These are phyloP conservation scores for Hetaerina americana DNA, from an alignment of 1,140 invertebrate genomes.

Conservation along the genomic window DNA sequence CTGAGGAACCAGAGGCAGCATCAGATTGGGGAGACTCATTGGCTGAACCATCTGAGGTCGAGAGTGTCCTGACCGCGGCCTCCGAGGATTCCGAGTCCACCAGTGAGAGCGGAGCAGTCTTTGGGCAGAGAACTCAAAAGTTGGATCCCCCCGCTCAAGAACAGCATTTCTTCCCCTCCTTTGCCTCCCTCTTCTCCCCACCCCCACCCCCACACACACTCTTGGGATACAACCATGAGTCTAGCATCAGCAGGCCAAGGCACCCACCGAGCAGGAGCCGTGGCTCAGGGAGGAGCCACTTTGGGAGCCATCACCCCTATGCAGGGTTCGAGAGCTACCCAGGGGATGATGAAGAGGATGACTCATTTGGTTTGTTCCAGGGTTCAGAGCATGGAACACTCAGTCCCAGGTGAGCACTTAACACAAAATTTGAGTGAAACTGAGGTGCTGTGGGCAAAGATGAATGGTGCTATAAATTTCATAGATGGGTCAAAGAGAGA, in stretches of 20 bases:
- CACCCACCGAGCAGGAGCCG: too few species aligned
- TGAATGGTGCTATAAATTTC: too few species aligned
- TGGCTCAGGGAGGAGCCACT: neutral
- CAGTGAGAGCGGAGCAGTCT: too few species aligned
- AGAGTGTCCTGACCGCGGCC: too few species aligned
- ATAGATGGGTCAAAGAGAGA: too few species aligned
- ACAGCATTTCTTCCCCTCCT: slow-evolving; percentile 37
- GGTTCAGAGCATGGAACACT: neutral
- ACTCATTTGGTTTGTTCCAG: neutral
- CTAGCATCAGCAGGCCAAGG: neutral
- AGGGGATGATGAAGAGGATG: neutral
- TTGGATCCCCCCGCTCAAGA: neutral
- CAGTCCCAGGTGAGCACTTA: too few species aligned
- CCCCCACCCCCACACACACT: neutral
- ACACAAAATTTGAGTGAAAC: too few species aligned
- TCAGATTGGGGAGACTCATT: too few species aligned
- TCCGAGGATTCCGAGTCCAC: too few species aligned
- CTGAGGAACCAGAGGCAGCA: too few species aligned
- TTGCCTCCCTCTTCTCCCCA: slow-evolving; percentile 29
- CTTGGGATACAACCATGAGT: neutral
- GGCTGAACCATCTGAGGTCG: too few species aligned
- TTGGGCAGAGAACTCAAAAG: neutral
- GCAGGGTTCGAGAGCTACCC: neutral
- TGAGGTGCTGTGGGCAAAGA: too few species aligned
- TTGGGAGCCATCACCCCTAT: neutral